These are phyloP conservation scores for Mongoloraphidia duomilia DNA, from an alignment of 2,888 invertebrate species.

Conservation along the genomic window DNA sequence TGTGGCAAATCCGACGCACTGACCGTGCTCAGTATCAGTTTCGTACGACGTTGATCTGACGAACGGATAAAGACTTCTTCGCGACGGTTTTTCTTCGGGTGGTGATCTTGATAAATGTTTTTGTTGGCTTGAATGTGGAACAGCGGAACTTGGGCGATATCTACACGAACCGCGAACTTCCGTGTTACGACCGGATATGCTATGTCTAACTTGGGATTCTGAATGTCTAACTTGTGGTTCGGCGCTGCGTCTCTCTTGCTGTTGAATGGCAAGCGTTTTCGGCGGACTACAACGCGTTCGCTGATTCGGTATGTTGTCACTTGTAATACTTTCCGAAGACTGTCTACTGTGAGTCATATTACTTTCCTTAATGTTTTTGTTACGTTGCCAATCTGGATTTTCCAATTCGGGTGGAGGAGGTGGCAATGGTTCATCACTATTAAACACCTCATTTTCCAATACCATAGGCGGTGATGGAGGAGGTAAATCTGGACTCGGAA, in stretches of 20 bases:
- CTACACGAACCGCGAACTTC: conserved; percentile 11
- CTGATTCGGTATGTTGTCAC: background rate
- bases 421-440: conserved; percentile 47
- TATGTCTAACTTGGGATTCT: conserved; percentile 1
- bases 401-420: conserved; percentile 45
- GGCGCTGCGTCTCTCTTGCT: background rate
- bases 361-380: background rate
- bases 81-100: conserved; percentile 7
- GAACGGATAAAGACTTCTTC: conserved; percentile 13
- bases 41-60: conserved; percentile 14
- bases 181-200: conserved; percentile 5
- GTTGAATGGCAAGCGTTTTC: background rate
- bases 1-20: conserved; percentile 1
- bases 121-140: conserved; percentile 6
- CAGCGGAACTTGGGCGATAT: conserved; percentile 9
- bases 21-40: conserved; percentile 7
- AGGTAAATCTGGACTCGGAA: conserved; percentile 44
- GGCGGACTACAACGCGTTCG: conserved; percentile 1
- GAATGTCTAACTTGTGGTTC: background rate
- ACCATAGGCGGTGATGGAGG: conserved; percentile 48
- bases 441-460: conserved; percentile 40
- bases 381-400: conserved; percentile 21
- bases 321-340: background rate
- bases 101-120: conserved; percentile 10
- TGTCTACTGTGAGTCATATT: conserved; percentile 1